Conservation (phyloP, 1,140 invertebrate genomes). For the Carposina sasakii region DNA sequence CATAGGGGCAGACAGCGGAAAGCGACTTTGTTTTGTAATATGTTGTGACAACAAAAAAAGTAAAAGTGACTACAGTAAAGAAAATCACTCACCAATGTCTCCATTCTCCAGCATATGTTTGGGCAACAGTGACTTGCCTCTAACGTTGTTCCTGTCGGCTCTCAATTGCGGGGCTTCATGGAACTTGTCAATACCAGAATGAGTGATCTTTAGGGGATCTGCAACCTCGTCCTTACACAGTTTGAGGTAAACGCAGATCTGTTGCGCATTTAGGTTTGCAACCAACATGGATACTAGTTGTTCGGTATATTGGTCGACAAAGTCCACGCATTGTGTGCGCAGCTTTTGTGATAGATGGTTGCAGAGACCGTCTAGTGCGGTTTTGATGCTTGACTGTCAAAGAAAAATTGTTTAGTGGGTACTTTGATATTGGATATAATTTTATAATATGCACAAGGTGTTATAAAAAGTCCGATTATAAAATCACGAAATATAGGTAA, state of each 20-base stretch:
- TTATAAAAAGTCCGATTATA: no score
- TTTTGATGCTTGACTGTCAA: constrained; percentile 78
- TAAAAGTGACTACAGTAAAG: no score
- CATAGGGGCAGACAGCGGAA: no score
- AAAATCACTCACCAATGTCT: constrained; percentile 71
- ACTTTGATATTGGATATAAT: no score
- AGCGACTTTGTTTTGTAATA: no score
- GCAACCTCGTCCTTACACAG: constrained; percentile 73
- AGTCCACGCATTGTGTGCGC: constrained; percentile 78
- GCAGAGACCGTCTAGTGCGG: constrained; percentile 82
- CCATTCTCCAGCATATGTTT: constrained; percentile 56
- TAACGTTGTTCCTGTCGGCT: constrained; percentile 55
- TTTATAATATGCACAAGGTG: no score
- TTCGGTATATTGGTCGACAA: constrained; percentile 84
- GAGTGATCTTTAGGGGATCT: constrained; percentile 35
- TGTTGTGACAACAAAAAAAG: no score
- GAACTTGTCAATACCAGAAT: constrained; percentile 39
- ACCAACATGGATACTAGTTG: constrained; percentile 85
- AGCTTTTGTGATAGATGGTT: constrained; percentile 77
- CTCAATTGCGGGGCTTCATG: constrained; percentile 43
- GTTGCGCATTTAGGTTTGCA: constrained; percentile 82
- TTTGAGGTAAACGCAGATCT: constrained; percentile 84
- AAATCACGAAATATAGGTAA: no score
- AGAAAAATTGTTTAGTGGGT: no score
- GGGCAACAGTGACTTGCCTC: constrained; percentile 36